Evolutionary conservation across 2,113 vertebrate species (phyloP), one percentile per base, ranked within the genome.

Genomic region (Okapia johnstoni): DNA sequence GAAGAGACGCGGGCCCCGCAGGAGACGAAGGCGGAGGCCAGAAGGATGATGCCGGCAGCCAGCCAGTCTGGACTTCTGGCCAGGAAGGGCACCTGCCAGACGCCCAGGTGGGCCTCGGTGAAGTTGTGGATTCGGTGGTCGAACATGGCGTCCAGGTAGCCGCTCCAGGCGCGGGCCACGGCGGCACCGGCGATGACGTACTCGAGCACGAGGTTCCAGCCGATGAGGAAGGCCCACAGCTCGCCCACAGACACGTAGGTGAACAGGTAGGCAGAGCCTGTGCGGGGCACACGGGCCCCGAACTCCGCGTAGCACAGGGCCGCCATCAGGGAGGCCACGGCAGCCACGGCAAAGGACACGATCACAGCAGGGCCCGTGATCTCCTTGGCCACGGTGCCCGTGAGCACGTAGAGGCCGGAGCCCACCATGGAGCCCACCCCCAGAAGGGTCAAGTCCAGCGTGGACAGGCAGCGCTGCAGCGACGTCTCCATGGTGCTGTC

Each of bases 251-350:
- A 99, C 79, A 99, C 99, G 0, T 99, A 99, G 5, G 99, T 99
- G 98, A 99, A 99, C 99, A 99, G 99, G 97, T 99, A 99, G 55
- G 99, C 99, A 5, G 99, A 99, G 85, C 99, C 99, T 0, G 99
- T 99, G 98, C 99, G 99, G 66, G 99, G 99, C 55, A 99, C 99
- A 0, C 99, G 99, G 0, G 99, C 99, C 11, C 99, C 99, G 81
- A 99, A 99, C 98, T 99, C 99, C 0, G 99, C 99, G 0, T 99
- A 99, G 98, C 99, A 99, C 85, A 99, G 99, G 70, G 99, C 99
- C 0, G 99, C 99, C 98, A 99, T 98, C 50, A 99, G 98, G 0
- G 99, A 99, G 30, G 99, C 99, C 17, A 99, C 94, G 15, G 99
- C 99, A 0, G 99, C 99, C 0, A 99, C 98, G 28, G 99, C 58